Conservation (phyloP, 1,140 invertebrate species). For the Physella acuta region DNA sequence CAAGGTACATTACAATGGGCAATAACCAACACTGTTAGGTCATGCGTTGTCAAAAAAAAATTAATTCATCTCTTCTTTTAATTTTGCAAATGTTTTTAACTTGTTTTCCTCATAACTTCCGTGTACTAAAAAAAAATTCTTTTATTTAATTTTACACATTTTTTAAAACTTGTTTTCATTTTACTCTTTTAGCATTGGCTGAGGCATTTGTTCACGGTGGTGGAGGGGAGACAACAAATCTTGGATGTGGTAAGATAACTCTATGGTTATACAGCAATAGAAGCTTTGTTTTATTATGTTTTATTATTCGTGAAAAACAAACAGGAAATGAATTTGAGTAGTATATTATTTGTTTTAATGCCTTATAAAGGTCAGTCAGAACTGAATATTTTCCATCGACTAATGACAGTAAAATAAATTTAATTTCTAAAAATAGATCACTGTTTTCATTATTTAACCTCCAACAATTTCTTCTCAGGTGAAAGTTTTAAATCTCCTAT, state of each 20-base stretch:
- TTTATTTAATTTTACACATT: too few species aligned
- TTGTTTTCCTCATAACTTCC: not conserved
- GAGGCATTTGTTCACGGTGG: slow-evolving; percentile 4
- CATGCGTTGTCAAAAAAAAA: not conserved
- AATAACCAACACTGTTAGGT: too few species aligned
- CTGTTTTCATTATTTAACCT: not conserved
- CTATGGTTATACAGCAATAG: too few species aligned
- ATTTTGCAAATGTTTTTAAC: not conserved
- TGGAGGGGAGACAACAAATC: not conserved
- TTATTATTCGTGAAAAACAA: too few species aligned
- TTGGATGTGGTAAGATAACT: slow-evolving; percentile 4
- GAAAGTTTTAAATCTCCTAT: not conserved
- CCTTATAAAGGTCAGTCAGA: too few species aligned
- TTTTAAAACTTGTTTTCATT: too few species aligned
- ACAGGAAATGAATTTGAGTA: too few species aligned
- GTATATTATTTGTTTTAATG: too few species aligned
- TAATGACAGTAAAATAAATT: too few species aligned
- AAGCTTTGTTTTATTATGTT: too few species aligned
- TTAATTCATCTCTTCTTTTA: not conserved
- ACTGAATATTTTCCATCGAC: too few species aligned
- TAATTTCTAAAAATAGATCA: not conserved
- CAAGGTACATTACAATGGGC: too few species aligned
- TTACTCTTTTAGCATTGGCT: not conserved
- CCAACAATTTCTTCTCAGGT: not conserved
- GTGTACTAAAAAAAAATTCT: not conserved